Evolutionary conservation across 1,140 invertebrate genomes (phyloP), one percentile per base, ranked within the genome.

Genomic region (Neodiprion virginianus): DNA sequence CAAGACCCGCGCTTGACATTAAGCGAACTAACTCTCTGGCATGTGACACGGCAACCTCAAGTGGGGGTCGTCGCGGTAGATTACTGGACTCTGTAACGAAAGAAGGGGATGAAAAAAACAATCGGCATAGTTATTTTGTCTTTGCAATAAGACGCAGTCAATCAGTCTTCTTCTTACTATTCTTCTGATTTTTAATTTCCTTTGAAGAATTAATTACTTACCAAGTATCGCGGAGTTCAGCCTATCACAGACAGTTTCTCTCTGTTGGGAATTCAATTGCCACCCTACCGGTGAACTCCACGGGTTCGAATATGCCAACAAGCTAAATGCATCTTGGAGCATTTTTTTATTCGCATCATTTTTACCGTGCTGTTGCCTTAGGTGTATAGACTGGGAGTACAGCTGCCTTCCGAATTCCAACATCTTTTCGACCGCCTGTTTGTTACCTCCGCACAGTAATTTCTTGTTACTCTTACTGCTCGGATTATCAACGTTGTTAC

Each of bases 161-260:
- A 40, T 40, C 28, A 40, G 28, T 40, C 28, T 40, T 40, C 28
- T 40, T 40, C 28, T 40, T 40, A 3, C 28, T 1, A 2, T 40
- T 40, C 28, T 3, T 40, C 28, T 40, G 28, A 2, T 3, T 40
- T 40, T 40, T 5, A 40, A 40, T 40, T 40, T 40, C 28, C 28
- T 40, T 5, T 40, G 28, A 2, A 40, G 28, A 40, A 40, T 40
- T 5, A 7, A 21, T 9, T 17, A 82, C 82, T 88, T 88, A 96
- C 95, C 95, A 89, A 97, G 92, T 90, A 99, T 99, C 85, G 98
- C 97, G 88, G 97, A 98, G 90, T 99, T 99, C 78, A 99, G 92
- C 81, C 95, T 94, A 81, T 96, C 95, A 91, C 96, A 98, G 75
- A 99, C 96, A 67, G 94, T 93, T 90, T 99, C 98, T 82, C 98